Conservation (phyloP, 2,113 vertebrate genomes). For the Steatornis caripensis region DNA sequence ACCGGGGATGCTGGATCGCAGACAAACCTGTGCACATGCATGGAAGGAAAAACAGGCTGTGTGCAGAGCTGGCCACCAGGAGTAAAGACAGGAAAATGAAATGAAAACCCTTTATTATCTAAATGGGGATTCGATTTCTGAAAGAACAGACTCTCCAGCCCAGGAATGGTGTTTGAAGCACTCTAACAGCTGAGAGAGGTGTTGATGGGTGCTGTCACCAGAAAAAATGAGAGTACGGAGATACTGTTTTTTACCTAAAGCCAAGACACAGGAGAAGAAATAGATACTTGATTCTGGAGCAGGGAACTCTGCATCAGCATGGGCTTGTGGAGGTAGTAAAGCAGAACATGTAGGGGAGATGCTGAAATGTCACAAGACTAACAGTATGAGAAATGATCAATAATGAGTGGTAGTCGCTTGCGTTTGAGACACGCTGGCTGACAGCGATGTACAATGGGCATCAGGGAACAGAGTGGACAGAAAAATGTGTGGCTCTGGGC, state of each 20-base stretch:
- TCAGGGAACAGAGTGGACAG: background rate
- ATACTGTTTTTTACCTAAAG: background rate
- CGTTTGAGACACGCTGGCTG: background rate
- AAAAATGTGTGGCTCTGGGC: background rate
- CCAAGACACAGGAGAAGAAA: background rate
- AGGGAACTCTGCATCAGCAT: background rate
- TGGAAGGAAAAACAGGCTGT: background rate
- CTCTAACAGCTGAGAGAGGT: conserved; percentile 26
- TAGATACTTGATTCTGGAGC: background rate
- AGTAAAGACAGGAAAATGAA: background rate
- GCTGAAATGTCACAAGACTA: background rate
- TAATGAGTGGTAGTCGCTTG: background rate
- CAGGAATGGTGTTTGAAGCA: conserved; percentile 34
- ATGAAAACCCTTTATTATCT: conserved; percentile 34
- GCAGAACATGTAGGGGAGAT: background rate
- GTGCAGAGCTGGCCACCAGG: background rate
- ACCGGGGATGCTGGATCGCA: background rate
- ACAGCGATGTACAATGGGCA: background rate
- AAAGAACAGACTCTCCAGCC: conserved; percentile 9
- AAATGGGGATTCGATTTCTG: background rate
- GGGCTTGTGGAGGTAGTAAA: background rate
- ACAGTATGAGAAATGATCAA: background rate
- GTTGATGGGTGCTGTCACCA: conserved; percentile 28
- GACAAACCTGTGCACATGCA: background rate
- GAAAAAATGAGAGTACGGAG: background rate